These are phyloP conservation scores for Epiblema foenella DNA, from an alignment of 2,888 invertebrate genomes.

Conservation along the genomic window DNA sequence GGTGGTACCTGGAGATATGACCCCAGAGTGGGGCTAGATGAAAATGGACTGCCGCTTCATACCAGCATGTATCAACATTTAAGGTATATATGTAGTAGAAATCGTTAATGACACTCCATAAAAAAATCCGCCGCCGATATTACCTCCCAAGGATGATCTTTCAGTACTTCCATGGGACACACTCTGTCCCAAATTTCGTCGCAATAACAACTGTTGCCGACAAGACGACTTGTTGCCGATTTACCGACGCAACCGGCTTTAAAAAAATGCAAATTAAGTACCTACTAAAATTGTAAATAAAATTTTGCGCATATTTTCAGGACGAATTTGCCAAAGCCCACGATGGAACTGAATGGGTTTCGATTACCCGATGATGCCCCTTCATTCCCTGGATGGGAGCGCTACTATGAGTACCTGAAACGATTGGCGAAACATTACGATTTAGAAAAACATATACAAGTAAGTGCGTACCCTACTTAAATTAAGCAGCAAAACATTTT, in stretches of 20 bases:
- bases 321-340: constrained; percentile 77
- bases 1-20: constrained; percentile 81
- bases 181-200: neutral
- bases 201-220: neutral
- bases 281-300: too few species aligned
- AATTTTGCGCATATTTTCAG: constrained; percentile 55
- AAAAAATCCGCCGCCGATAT: neutral
- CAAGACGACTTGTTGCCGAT: too few species aligned
- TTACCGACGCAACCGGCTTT: too few species aligned
- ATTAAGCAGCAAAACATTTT: neutral
- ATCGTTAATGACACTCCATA: neutral
- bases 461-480: constrained; percentile 47
- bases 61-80: constrained; percentile 89
- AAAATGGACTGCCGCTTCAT: constrained; percentile 84
- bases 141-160: neutral
- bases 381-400: constrained; percentile 67
- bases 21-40: constrained; percentile 79
- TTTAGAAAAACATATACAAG: constrained; percentile 69
- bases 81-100: too few species aligned
- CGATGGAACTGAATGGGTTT: constrained; percentile 74
- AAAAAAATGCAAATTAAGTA: too few species aligned
- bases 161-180: too few species aligned
- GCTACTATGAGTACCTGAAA: constrained; percentile 69
- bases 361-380: constrained; percentile 67
- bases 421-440: constrained; percentile 68